A percentile compares a stretch with the other conserved stretches of the same genome.
Conservation (phyloP, 2,797 vertebrate genomes). For the Darevskia nairensis region DNA sequence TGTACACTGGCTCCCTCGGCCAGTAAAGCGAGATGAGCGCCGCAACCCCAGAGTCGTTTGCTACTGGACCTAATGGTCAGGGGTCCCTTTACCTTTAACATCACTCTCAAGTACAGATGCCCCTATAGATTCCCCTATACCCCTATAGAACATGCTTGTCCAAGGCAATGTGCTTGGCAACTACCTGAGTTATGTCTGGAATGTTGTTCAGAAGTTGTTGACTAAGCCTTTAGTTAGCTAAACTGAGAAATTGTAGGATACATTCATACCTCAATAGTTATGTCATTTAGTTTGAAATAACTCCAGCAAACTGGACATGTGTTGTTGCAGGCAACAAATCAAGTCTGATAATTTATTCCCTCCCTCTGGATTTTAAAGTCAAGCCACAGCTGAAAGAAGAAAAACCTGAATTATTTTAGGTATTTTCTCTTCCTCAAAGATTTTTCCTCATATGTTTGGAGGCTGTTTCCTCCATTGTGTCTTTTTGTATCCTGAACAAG, state of each 20-base stretch:
- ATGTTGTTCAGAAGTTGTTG: constrained; percentile 57
- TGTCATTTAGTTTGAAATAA: constrained; percentile 60
- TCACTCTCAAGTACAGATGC: constrained; percentile 44
- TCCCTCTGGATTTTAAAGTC: constrained; percentile 40
- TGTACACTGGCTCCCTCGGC: too few relatives aligned
- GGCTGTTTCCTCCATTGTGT: background rate
- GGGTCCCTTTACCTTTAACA: background rate
- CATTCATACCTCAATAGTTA: constrained; percentile 43
- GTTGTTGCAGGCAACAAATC: constrained; percentile 23
- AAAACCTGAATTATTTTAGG: constrained; percentile 26
- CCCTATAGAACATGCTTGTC: constrained; percentile 24
- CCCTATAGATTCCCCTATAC: background rate
- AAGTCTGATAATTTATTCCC: constrained; percentile 5
- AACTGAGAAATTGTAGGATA: constrained; percentile 57
- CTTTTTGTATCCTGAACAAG: background rate
- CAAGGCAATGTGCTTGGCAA: constrained; percentile 43
- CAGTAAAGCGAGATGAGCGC: too few relatives aligned
- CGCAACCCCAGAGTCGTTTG: too few relatives aligned
- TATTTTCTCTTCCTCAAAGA: background rate
- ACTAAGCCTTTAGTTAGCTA: constrained; percentile 63
- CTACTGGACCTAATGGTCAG: too few relatives aligned
- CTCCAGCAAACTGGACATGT: constrained; percentile 22
- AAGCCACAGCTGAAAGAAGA: background rate
- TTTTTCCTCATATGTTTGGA: background rate
- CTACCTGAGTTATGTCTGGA: constrained; percentile 54